Conservation (phyloP, 2,113 vertebrate species). For the Ciconia boyciana region DNA sequence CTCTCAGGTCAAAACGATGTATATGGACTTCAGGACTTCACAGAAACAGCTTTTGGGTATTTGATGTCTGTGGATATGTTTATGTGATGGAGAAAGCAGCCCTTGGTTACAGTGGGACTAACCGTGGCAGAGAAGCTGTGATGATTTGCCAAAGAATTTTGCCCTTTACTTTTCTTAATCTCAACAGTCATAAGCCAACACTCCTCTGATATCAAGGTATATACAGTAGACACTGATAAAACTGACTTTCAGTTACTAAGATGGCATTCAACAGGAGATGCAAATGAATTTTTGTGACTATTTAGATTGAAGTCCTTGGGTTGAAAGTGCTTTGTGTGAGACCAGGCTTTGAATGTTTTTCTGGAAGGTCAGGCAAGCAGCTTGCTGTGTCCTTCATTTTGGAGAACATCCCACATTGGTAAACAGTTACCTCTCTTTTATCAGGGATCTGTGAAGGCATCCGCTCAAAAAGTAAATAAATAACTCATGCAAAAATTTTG, state of each 20-base stretch:
- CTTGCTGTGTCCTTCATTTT: not conserved
- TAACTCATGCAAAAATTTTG: not conserved
- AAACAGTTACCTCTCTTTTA: not conserved
- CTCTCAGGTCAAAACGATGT: not conserved
- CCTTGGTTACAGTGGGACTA: not conserved
- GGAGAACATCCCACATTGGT: not conserved
- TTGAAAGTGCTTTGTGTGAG: not conserved
- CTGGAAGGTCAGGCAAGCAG: not conserved
- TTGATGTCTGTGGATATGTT: not conserved
- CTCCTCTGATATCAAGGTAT: not conserved
- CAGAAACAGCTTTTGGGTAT: not conserved
- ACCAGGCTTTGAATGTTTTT: not conserved
- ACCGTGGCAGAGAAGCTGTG: not conserved
- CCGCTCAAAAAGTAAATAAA: not conserved
- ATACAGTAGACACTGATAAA: not conserved
- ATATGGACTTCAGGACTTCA: not conserved
- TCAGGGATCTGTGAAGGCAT: not conserved
- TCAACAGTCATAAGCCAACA: not conserved
- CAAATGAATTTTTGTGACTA: not conserved
- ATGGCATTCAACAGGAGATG: not conserved
- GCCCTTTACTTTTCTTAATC: not conserved
- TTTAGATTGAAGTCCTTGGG: not conserved
- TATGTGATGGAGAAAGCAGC: not conserved
- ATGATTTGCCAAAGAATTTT: not conserved
- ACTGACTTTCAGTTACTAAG: not conserved